Evolutionary conservation across 2,113 vertebrate genomes (phyloP).

Genomic region (Periophthalmus modestus): DNA sequence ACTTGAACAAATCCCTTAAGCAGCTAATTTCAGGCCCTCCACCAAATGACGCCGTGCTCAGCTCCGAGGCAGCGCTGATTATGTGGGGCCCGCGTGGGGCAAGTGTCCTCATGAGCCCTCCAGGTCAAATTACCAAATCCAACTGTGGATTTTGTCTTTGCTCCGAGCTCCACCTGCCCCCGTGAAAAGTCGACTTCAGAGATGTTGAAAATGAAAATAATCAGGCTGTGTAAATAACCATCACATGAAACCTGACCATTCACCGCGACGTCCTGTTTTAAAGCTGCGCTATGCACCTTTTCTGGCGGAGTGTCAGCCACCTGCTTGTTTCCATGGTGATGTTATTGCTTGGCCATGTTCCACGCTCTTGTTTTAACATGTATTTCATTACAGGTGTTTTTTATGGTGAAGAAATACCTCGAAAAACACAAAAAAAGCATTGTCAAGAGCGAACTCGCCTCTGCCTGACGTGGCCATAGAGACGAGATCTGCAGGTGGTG

Average conservation of each 20-base stretch:
- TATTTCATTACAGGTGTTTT: too few relatives aligned
- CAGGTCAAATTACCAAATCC: slow-evolving; percentile 46
- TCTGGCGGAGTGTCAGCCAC: too few relatives aligned
- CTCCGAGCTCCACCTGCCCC: slow-evolving; percentile 49
- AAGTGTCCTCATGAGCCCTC: slow-evolving; percentile 34
- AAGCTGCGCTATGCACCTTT: too few relatives aligned
- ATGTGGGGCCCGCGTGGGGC: slow-evolving; percentile 34
- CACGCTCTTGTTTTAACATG: too few relatives aligned
- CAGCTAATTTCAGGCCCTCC: slow-evolving; percentile 45
- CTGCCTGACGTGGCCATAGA: too few relatives aligned
- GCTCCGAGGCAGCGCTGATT: slow-evolving; percentile 52
- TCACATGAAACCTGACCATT: not conserved
- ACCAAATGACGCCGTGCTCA: slow-evolving; percentile 48
- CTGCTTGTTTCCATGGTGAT: too few relatives aligned
- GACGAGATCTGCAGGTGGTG: too few relatives aligned
- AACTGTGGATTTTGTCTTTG: not conserved
- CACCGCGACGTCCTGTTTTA: too few relatives aligned
- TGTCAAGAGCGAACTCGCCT: too few relatives aligned
- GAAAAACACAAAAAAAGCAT: too few relatives aligned
- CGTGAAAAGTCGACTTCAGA: not conserved
- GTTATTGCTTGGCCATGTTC: too few relatives aligned
- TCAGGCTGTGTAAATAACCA: not conserved
- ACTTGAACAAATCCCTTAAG: slow-evolving; percentile 36
- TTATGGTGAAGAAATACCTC: too few relatives aligned
- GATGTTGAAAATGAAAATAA: not conserved